These are phyloP conservation scores for Akabosia matsudoensis DNA, from an alignment of 1,140 invertebrate species.

Conservation along the genomic window DNA sequence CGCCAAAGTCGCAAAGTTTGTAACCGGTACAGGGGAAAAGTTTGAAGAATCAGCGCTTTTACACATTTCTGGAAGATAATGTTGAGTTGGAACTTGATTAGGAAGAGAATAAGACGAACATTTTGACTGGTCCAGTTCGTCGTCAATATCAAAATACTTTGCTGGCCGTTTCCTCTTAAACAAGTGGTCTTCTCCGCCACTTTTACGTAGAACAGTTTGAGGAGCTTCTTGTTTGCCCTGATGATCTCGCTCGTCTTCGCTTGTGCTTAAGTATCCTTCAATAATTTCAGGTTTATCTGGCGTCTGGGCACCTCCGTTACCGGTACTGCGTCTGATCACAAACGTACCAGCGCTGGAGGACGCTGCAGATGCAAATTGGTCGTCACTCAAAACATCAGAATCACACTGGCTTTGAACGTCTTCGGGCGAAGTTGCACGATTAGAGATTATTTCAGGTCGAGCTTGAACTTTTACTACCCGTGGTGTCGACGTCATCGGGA, in stretches of 20 bases:
- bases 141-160: constrained; percentile 14
- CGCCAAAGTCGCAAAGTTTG: background rate
- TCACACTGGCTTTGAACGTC: constrained; percentile 2
- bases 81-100: background rate
- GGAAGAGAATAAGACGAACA: background rate
- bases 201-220: background rate
- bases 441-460: too few species aligned
- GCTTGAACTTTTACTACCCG: background rate
- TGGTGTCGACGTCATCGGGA: background rate
- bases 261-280: background rate
- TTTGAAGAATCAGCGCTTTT: background rate
- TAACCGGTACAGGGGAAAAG: background rate
- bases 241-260: constrained; percentile 18
- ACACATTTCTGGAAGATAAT: background rate
- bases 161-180: constrained; percentile 19
- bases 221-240: background rate
- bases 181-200: background rate
- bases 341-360: constrained; percentile 5
- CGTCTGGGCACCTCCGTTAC: background rate
- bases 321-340: background rate
- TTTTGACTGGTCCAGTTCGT: background rate
- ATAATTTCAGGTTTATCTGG: background rate
- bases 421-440: background rate
- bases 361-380: constrained; percentile 25
- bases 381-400: constrained; percentile 18